Conservation (phyloP, 2,797 vertebrate species). For the Sebastes paucispinis region DNA sequence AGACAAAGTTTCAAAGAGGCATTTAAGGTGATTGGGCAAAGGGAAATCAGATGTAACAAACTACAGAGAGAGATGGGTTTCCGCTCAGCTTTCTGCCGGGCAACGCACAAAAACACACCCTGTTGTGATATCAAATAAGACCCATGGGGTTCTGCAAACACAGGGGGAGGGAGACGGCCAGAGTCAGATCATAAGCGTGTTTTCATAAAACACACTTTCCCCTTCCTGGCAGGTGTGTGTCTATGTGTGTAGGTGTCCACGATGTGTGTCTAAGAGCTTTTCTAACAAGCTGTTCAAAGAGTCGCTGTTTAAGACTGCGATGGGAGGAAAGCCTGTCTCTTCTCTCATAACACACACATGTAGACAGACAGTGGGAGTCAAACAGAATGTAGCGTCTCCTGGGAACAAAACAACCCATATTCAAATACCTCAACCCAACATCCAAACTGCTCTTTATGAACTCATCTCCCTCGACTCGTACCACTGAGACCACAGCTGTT, state of each 20-base stretch:
- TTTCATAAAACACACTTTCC: conserved; percentile 68
- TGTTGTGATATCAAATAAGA: conserved; percentile 71
- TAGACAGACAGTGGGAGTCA: conserved; percentile 24
- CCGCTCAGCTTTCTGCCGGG: conserved; percentile 17
- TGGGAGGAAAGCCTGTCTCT: conserved; percentile 22
- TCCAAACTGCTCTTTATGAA: conserved; percentile 2
- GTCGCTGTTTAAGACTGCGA: conserved; percentile 58
- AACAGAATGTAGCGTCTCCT: conserved; percentile 11
- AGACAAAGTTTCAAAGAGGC: not conserved
- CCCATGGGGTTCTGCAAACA: conserved; percentile 55
- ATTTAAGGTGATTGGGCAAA: conserved; percentile 9
- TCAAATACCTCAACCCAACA: conserved; percentile 12
- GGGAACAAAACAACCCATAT: conserved; percentile 19
- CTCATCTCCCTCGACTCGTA: not conserved
- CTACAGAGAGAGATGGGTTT: conserved; percentile 34
- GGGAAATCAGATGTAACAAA: conserved; percentile 36
- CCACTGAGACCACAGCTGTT: not conserved
- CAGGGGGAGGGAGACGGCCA: conserved; percentile 1
- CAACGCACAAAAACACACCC: conserved; percentile 50
- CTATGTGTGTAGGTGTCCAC: conserved; percentile 35
- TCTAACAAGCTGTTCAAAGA: conserved; percentile 60
- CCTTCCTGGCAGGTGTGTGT: conserved; percentile 55
- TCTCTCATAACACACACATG: conserved; percentile 33
- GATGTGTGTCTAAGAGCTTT: conserved; percentile 44
- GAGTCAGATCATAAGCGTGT: conserved; percentile 53